Evolutionary conservation across 2,113 vertebrate species (phyloP).

Genomic region (Scalopus aquaticus): DNA sequence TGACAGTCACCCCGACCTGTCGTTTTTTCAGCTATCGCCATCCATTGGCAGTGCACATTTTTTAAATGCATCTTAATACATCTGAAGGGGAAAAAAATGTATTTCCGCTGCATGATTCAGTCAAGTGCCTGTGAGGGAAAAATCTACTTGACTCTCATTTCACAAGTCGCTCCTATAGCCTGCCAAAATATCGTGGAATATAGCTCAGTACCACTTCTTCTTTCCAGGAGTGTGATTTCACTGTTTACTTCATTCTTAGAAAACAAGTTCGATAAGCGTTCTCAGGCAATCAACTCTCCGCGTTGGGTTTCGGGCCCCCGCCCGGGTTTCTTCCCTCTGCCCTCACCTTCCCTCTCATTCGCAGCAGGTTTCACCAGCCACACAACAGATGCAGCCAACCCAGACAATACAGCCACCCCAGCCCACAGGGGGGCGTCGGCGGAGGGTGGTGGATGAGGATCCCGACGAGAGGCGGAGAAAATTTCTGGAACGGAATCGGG

Average conservation of each 20-base stretch:
- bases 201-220: neutral
- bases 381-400: slow-evolving; percentile 98
- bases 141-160: neutral
- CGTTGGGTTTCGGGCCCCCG: neutral
- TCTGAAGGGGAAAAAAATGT: neutral
- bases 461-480: slow-evolving; percentile 97
- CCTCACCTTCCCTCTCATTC: neutral
- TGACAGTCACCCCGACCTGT: neutral
- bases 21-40: neutral
- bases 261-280: neutral
- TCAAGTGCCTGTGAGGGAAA: neutral
- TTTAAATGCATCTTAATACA: slow-evolving; percentile 48
- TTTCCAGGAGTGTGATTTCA: neutral
- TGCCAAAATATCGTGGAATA: neutral
- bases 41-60: slow-evolving; percentile 16
- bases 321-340: neutral
- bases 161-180: neutral
- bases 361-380: slow-evolving; percentile 93
- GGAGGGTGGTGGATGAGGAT: slow-evolving; percentile 97
- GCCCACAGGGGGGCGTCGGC: slow-evolving; percentile 93
- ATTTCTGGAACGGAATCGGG: slow-evolving; percentile 98
- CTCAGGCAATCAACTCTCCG: neutral
- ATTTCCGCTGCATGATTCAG: neutral
- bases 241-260: neutral
- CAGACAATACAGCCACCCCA: slow-evolving; percentile 96